phyloP scores from a whole-genome alignment of 2,797 vertebrate genomes.

The Pantherophis alleghaniensis region DNA sequence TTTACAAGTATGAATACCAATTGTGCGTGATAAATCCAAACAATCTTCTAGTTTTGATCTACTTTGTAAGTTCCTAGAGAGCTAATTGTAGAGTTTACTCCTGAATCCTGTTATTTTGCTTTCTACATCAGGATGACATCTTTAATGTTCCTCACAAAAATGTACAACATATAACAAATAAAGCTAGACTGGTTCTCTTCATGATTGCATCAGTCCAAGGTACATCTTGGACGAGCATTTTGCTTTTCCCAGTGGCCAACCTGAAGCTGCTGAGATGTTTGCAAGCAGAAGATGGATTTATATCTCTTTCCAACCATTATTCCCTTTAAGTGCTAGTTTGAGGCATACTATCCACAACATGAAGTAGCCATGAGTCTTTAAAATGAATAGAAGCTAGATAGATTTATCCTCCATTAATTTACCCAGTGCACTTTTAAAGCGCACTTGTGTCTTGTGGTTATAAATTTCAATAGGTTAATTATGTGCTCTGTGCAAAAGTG shows the following conservation, averaged over 20 bases:
- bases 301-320: neutral
- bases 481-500: neutral
- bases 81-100: neutral
- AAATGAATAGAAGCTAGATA: neutral
- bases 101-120: neutral
- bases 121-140: neutral
- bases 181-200: neutral
- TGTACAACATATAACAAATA: neutral
- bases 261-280: neutral
- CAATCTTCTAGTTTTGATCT: neutral
- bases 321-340: neutral
- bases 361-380: neutral
- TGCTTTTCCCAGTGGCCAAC: neutral
- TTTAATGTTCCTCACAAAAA: neutral
- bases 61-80: neutral
- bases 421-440: neutral
- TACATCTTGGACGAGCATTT: neutral
- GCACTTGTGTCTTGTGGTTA: neutral
- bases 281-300: neutral
- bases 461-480: neutral
- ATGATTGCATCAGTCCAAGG: neutral
- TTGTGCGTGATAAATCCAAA: fast-evolving
- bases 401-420: neutral
- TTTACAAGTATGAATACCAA: conserved; percentile 9
- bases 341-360: neutral